phyloP scores from a whole-genome alignment of 2,113 vertebrate species.

The Dermatemys mawii region DNA sequence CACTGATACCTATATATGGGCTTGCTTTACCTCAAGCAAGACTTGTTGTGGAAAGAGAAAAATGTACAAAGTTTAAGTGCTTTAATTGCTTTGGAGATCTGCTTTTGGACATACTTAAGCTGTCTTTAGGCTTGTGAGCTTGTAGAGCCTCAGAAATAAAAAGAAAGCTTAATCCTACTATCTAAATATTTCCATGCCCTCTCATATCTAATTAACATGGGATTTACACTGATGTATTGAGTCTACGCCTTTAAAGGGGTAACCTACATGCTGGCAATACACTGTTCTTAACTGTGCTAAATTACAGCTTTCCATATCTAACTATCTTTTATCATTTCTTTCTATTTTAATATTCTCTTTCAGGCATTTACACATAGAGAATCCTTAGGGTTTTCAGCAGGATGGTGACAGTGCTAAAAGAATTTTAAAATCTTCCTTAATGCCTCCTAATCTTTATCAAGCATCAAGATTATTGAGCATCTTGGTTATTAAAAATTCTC shows the following conservation, averaged over 20 bases:
- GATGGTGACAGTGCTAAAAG: slow-evolving; percentile 13
- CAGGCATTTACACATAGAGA: neutral
- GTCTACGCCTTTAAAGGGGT: neutral
- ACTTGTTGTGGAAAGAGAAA: neutral
- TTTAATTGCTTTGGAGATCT: slow-evolving; percentile 35
- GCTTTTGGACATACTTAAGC: neutral
- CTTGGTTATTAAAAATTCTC: slow-evolving; percentile 66
- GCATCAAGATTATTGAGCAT: slow-evolving; percentile 50
- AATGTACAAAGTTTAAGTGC: neutral
- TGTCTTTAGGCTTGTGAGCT: neutral
- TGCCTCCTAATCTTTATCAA: slow-evolving; percentile 60
- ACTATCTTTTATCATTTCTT: neutral
- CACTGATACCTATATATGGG: neutral
- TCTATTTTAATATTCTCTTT: neutral
- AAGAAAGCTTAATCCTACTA: neutral
- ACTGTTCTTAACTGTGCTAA: slow-evolving; percentile 16
- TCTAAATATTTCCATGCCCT: neutral
- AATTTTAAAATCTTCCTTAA: slow-evolving; percentile 57
- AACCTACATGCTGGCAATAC: neutral
- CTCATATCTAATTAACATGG: slow-evolving; percentile 20
- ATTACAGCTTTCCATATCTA: neutral
- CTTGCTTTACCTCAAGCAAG: neutral
- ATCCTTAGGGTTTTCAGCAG: slow-evolving; percentile 17
- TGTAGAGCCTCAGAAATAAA: neutral
- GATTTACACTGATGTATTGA: slow-evolving; percentile 33